Percentiles rank a stretch among this genome's conserved stretches.
These are phyloP conservation scores for Strix uralensis DNA, from an alignment of 2,113 vertebrate genomes.

Conservation along the genomic window DNA sequence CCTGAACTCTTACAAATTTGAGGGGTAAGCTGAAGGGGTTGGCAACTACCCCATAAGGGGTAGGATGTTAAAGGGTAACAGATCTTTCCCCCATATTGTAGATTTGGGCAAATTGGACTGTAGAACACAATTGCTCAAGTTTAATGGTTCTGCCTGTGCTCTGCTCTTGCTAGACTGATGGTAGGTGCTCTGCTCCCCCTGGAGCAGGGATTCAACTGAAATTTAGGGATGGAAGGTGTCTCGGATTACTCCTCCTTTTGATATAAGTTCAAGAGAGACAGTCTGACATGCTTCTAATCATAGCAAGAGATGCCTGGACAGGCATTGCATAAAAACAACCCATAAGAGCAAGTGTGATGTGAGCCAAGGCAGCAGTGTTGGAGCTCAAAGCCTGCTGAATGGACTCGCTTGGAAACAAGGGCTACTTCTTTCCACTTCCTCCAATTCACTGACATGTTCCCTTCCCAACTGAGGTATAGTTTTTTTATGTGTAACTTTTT, in stretches of 20 bases:
- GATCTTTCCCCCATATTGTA: neutral
- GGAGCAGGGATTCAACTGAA: neutral
- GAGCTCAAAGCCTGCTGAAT: neutral
- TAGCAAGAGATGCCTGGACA: neutral
- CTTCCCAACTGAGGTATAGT: neutral
- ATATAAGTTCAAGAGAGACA: neutral
- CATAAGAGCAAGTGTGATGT: accelerated
- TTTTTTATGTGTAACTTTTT: neutral
- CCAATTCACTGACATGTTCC: neutral
- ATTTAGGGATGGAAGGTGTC: neutral
- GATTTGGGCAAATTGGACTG: neutral
- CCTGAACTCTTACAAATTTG: neutral
- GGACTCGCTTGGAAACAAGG: neutral
- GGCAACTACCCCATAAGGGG: neutral
- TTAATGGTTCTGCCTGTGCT: accelerated
- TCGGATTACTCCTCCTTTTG: neutral
- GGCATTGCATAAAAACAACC: too few relatives aligned
- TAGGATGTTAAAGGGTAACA: neutral
- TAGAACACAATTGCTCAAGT: neutral
- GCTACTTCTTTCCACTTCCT: neutral
- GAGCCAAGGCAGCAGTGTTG: neutral
- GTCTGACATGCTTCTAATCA: neutral
- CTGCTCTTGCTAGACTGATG: neutral
- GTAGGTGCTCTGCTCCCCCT: neutral
- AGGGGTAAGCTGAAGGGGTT: neutral